These are phyloP conservation scores for Yoshiicerus persimilis DNA, from an alignment of 1,140 invertebrate genomes.

Conservation along the genomic window DNA sequence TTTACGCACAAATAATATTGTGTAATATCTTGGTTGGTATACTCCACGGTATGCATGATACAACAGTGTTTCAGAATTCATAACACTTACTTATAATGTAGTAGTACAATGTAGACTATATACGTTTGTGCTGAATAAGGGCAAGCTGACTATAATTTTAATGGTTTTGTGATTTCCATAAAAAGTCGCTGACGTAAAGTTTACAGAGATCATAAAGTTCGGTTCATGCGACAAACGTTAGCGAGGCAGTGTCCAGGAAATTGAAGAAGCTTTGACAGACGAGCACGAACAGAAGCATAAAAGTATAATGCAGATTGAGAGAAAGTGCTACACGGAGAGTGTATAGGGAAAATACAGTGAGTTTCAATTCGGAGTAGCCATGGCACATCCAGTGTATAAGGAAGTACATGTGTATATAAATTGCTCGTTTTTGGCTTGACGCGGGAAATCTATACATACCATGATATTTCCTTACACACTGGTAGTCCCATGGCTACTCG, in stretches of 20 bases:
- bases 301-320: neutral
- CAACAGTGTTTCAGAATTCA: too few species aligned
- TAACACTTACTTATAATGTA: neutral
- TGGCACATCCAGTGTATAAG: too few species aligned
- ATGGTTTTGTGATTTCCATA: neutral
- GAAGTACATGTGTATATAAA: too few species aligned
- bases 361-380: too few species aligned
- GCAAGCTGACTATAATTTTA: neutral
- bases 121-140: neutral
- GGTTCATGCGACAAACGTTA: neutral
- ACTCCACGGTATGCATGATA: too few species aligned
- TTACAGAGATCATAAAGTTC: neutral
- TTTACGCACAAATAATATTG: neutral
- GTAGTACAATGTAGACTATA: neutral
- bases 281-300: neutral
- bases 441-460: too few species aligned
- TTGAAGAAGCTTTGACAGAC: neutral
- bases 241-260: neutral
- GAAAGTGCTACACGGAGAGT: neutral
- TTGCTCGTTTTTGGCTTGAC: too few species aligned
- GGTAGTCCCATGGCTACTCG: too few species aligned
- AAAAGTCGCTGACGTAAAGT: neutral
- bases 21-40: too few species aligned
- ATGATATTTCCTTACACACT: too few species aligned
- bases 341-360: too few species aligned